These are phyloP conservation scores for Stenotaenia linearis DNA, from an alignment of 2,888 invertebrate genomes.

Conservation along the genomic window DNA sequence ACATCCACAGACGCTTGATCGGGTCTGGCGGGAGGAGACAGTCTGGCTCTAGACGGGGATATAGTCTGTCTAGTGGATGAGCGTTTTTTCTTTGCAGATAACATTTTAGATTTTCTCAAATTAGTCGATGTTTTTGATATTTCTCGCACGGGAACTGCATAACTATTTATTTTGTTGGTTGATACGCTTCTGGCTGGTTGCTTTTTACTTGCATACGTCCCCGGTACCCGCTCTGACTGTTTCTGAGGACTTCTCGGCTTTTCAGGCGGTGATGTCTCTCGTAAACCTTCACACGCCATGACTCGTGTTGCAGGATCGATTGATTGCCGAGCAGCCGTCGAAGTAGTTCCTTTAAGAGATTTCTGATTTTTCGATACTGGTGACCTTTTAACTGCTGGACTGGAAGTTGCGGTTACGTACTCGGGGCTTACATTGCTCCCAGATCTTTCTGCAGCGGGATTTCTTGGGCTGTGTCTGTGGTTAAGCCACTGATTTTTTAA, in stretches of 20 bases:
- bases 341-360: background rate
- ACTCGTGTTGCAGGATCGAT: background rate
- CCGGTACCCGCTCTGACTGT: background rate
- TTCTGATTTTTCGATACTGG: background rate
- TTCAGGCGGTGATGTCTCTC: background rate
- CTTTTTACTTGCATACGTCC: background rate
- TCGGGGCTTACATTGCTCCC: background rate
- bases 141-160: background rate
- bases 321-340: background rate
- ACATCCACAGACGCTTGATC: background rate
- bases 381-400: background rate
- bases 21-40: background rate
- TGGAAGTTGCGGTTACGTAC: background rate
- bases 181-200: background rate
- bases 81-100: background rate
- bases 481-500: constrained; percentile 17
- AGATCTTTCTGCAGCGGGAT: background rate
- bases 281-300: background rate
- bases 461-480: background rate
- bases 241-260: background rate
- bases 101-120: background rate
- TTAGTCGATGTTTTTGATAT: background rate
- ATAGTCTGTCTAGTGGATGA: background rate
- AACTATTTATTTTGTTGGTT: background rate
- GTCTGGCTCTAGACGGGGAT: background rate